Evolutionary conservation across 2,888 invertebrate species (phyloP), one percentile per base, ranked within the genome.

Genomic region (Euplagia quadripunctaria): DNA sequence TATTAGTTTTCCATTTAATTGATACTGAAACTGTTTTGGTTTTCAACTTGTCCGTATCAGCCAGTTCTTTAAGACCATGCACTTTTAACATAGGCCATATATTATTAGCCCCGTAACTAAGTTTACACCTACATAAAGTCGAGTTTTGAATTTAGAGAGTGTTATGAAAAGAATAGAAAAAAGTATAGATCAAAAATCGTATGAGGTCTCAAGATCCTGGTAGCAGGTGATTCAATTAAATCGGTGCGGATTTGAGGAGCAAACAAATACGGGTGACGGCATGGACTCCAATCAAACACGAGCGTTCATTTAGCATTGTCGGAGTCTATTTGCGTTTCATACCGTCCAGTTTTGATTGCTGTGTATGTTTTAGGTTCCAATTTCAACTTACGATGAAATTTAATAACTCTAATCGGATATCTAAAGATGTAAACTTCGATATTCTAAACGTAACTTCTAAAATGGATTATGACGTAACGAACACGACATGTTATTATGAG

Each of bases 221-320:
- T 64, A 17, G 41, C 31, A 61, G 63, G 42, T 51, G 66, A 77
- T 73, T 82, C 74, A 82, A 83, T 82, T 77, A 82, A 78, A 61
- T 20, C 17, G 79, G 69, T 71, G 66, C 74, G 68, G 20, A 58
- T 68, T n/a, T 72, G 70, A 73, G 64, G 20, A 63, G 73, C 46
- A 78, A 78, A 70, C 65, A 74, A 52, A 76, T 71, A 72, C 71
- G 69, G 49, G 67, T 55, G 71, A 71, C 77, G 75, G 75, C 80
- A 80, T 68, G n/a, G 64, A 73, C 76, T 71, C 76, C 85, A 81
- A 81, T 84, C 76, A 81, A 78, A 82, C 76, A 77, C 64, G 64
- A 65, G 69, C 75, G 75, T 79, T 83, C 82, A 83, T 83, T 83
- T 82, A 66, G 73, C 77, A 78, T 75, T 83, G 77, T 79, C 64